A percentile compares a stretch with the other conserved stretches of the same genome.
Conservation (phyloP, 2,888 invertebrate genomes). For the Gymnosoma rotundatum region DNA sequence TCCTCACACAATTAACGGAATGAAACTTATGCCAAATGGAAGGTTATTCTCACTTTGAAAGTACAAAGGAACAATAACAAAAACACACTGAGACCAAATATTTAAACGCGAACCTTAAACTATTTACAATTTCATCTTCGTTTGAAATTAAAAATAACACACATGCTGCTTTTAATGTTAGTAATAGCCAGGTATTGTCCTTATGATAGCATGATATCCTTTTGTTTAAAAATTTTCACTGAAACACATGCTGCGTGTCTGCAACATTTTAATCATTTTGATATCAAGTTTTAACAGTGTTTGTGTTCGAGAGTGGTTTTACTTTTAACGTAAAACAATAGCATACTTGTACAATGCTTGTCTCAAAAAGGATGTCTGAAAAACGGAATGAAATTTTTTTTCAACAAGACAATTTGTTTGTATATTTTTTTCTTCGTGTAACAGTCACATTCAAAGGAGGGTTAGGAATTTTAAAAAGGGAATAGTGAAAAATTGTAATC, state of each 20-base stretch:
- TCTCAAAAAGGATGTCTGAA: conserved; percentile 47
- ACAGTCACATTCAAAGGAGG: not conserved
- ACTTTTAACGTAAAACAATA: conserved; percentile 25
- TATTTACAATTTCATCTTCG: too few relatives aligned
- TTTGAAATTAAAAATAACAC: not conserved
- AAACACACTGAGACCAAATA: too few relatives aligned
- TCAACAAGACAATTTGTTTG: conserved; percentile 52
- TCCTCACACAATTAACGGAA: not conserved
- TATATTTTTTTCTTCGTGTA: not conserved
- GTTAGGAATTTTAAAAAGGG: not conserved
- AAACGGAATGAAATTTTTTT: conserved; percentile 46
- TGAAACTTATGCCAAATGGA: not conserved
- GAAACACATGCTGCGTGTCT: conserved; percentile 62
- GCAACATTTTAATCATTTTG: conserved; percentile 66
- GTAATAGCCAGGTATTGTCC: not conserved
- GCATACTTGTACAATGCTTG: conserved; percentile 10
- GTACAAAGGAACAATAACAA: not conserved
- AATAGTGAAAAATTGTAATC: conserved; percentile 3
- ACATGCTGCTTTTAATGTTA: not conserved
- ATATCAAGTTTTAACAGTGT: conserved; percentile 35
- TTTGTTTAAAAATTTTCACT: conserved; percentile 19
- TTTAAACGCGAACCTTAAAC: too few relatives aligned
- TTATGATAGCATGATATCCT: conserved; percentile 7
- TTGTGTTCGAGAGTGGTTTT: not conserved
- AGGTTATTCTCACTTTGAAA: not conserved